Conservation (phyloP, 2,888 invertebrate genomes). For the Aleiodes alternator region DNA sequence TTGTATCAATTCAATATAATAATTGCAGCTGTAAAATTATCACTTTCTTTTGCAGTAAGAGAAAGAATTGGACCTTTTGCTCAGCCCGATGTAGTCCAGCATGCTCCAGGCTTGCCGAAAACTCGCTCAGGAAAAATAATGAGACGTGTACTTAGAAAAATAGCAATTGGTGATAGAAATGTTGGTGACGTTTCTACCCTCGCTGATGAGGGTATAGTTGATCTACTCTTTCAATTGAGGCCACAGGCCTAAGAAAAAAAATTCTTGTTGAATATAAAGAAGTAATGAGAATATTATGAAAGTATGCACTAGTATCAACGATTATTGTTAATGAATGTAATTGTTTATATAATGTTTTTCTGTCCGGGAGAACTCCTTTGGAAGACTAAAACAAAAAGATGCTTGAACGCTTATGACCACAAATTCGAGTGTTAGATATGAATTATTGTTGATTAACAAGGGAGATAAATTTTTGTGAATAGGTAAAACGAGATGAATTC, state of each 20-base stretch:
- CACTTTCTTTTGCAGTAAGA: slow-evolving; percentile 80
- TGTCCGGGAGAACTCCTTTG: neutral
- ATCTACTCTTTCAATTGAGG: slow-evolving; percentile 85
- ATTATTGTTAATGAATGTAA: slow-evolving; percentile 17
- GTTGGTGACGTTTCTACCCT: slow-evolving; percentile 96
- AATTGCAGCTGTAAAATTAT: neutral
- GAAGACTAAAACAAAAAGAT: neutral
- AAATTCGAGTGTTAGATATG: neutral
- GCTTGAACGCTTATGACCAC: slow-evolving; percentile 13
- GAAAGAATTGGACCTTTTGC: slow-evolving; percentile 97
- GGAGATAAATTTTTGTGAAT: neutral
- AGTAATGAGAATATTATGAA: slow-evolving; percentile 28
- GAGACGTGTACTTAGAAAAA: slow-evolving; percentile 94
- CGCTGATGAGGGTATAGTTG: slow-evolving; percentile 93
- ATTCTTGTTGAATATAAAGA: slow-evolving; percentile 22
- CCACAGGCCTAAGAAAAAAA: slow-evolving; percentile 73
- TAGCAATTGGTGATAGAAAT: slow-evolving; percentile 91
- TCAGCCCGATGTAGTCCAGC: slow-evolving; percentile 94
- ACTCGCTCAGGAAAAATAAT: slow-evolving; percentile 99
- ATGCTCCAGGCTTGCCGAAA: slow-evolving; percentile 96
- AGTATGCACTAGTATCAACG: slow-evolving; percentile 21
- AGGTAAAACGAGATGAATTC: no score
- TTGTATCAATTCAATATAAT: neutral
- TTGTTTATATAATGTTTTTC: slow-evolving; percentile 8
- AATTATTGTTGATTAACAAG: slow-evolving; percentile 7